Percentiles rank a stretch among this genome's conserved stretches.
phyloP scores from a whole-genome alignment of 2,888 invertebrate genomes.

The Serrognathus titanus region DNA sequence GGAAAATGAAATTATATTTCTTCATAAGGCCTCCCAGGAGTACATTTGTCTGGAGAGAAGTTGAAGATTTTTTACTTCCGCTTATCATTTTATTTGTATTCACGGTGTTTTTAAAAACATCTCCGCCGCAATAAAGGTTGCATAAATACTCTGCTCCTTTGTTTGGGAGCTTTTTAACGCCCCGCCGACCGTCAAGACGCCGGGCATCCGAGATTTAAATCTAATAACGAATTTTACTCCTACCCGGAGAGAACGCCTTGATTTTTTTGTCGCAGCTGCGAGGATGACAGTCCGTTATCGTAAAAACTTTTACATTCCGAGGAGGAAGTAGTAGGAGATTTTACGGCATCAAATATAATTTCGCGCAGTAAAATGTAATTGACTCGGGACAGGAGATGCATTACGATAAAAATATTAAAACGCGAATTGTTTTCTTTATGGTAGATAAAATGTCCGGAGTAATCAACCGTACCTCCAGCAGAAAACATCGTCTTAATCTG shows the following conservation, averaged over 20 bases:
- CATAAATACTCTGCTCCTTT: slow-evolving; percentile 4
- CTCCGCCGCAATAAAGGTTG: slow-evolving; percentile 5
- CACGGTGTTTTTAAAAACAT: slow-evolving; percentile 4
- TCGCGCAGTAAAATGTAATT: too few relatives aligned
- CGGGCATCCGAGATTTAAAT: slow-evolving; percentile 1
- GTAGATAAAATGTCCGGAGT: too few relatives aligned
- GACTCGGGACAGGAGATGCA: too few relatives aligned
- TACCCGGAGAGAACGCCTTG: neutral
- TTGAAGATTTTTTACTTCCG: slow-evolving; percentile 34
- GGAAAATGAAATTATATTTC: slow-evolving; percentile 42
- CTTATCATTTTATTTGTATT: neutral
- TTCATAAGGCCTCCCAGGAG: slow-evolving; percentile 40
- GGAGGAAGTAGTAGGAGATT: too few relatives aligned
- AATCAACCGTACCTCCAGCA: too few relatives aligned
- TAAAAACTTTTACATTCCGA: neutral
- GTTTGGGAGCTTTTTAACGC: slow-evolving; percentile 4
- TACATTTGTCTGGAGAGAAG: slow-evolving; percentile 37
- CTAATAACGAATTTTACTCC: slow-evolving; percentile 7
- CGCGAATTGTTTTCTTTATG: too few relatives aligned
- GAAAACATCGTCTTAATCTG: too few relatives aligned
- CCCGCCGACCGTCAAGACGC: neutral
- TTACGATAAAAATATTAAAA: too few relatives aligned
- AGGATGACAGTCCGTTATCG: neutral
- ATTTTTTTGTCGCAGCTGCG: neutral
- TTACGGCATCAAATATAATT: too few relatives aligned